Evolutionary conservation across 2,113 vertebrate genomes (phyloP).

Genomic region (Erythrocercus mccallii): DNA sequence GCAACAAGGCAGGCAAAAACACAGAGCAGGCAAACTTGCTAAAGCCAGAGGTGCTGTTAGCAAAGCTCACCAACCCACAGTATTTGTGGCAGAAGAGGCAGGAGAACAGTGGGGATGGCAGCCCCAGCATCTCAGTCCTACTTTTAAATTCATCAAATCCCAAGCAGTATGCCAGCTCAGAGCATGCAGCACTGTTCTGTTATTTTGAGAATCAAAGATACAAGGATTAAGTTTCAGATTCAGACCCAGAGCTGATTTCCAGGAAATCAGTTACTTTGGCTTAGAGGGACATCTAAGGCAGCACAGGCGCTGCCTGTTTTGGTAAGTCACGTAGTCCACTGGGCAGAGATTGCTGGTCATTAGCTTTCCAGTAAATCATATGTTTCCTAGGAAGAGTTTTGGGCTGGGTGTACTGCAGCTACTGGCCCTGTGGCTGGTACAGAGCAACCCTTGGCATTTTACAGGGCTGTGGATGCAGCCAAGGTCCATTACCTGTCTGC

Average conservation of each 20-base stretch:
- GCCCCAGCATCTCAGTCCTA: background rate
- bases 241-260: background rate
- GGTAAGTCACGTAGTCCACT: rapidly evolving
- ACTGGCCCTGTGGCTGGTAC: rapidly evolving
- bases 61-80: background rate
- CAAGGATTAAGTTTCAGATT: background rate
- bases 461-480: rapidly evolving
- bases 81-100: background rate
- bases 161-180: background rate
- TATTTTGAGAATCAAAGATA: background rate
- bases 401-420: background rate
- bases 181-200: rapidly evolving
- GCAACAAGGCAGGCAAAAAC: rapidly evolving
- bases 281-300: rapidly evolving
- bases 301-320: rapidly evolving
- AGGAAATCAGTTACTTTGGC: background rate
- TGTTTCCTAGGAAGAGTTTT: background rate
- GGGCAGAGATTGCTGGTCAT: rapidly evolving
- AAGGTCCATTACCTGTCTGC: background rate
- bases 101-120: background rate
- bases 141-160: background rate
- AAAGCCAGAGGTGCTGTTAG: background rate
- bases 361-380: background rate
- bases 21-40: background rate
- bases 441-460: background rate